Base-by-base conservation (phyloP, 1,140 invertebrate genomes). In the Scaptomyza hsui region DNA sequence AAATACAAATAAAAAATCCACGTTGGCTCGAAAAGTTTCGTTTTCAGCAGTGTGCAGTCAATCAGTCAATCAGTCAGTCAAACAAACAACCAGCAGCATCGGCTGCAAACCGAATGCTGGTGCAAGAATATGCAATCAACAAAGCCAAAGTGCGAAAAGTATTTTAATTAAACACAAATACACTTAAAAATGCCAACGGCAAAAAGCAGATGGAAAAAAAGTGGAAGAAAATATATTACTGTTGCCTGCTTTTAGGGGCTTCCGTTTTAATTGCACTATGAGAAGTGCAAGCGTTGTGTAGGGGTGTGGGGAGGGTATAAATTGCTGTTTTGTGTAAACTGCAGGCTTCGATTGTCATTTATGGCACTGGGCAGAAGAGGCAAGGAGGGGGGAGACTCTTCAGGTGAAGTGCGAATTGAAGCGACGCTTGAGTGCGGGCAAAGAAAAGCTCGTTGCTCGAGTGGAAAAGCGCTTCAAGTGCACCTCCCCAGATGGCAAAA, bases 381-480 rank as follows among this genome's bases (percentile, higher is more conserved):
- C 16, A 2, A 21, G 18, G 29, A 24, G 21, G 35, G 7, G 24
- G 26, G 21, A 16, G 32, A 29, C 75, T 68, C 80, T 85, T 74
- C 48, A 77, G 81, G 69, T 86, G 73, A 86, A 85, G 81, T 85
- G 76, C 64, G 76, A 85, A 71, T 80, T 85, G 76, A 77, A 72
- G 80, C 59, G 69, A 35, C 67, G 67, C 64, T 78, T 55, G 37
- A 83, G 75, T 75, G 79, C 72, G 26, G 49, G 53, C 53, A 78
- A 72, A 82, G 79, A 83, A 83, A 61, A 64, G 65, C 72, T 65
- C 63, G 35, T 42, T 51, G 69, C 57, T 80, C 61, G 61, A 85
- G 76, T 80, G 69, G 60, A 79, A 85, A 76, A 85, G 75, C 72
- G 60, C 35, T 64, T 68, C 19, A 39, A 53, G 68, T 55, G 64